A percentile compares a stretch with the other conserved stretches of the same genome.
phyloP scores from a whole-genome alignment of 2,797 vertebrate species.

The Lepilemur septentrionalis region DNA sequence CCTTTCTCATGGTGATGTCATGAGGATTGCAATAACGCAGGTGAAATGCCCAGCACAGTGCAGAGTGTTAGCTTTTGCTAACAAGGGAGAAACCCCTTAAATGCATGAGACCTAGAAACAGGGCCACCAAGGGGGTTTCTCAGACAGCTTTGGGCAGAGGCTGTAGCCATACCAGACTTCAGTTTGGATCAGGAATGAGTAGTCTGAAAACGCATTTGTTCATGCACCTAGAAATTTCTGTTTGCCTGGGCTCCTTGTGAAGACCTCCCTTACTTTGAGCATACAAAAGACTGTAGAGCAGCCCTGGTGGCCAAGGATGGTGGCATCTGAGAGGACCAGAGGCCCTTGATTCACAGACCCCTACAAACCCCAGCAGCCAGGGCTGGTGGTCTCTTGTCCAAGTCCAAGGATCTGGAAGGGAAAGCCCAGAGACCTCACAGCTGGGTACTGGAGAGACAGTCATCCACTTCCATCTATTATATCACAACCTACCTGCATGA shows the following conservation, averaged over 20 bases:
- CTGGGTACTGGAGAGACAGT: not conserved
- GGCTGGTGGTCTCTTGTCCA: not conserved
- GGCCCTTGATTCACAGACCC: not conserved
- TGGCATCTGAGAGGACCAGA: not conserved
- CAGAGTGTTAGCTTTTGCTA: not conserved
- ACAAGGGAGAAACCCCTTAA: not conserved
- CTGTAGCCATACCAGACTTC: not conserved
- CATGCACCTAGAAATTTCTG: not conserved
- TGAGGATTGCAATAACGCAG: not conserved
- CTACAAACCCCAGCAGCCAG: not conserved
- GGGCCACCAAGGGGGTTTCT: not conserved
- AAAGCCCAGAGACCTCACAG: not conserved
- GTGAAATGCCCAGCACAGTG: not conserved
- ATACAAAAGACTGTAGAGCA: not conserved
- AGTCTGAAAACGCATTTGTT: not conserved
- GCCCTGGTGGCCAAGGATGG: not conserved
- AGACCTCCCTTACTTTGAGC: not conserved
- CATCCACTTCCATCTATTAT: not conserved
- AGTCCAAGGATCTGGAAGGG: not conserved
- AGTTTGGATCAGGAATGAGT: not conserved
- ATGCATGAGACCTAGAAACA: not conserved
- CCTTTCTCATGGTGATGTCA: not conserved
- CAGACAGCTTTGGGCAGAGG: not conserved
- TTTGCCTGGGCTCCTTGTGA: not conserved
- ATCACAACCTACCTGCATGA: not conserved